Evolutionary conservation across 2,888 invertebrate genomes (phyloP).

Genomic region (Noctua janthe): DNA sequence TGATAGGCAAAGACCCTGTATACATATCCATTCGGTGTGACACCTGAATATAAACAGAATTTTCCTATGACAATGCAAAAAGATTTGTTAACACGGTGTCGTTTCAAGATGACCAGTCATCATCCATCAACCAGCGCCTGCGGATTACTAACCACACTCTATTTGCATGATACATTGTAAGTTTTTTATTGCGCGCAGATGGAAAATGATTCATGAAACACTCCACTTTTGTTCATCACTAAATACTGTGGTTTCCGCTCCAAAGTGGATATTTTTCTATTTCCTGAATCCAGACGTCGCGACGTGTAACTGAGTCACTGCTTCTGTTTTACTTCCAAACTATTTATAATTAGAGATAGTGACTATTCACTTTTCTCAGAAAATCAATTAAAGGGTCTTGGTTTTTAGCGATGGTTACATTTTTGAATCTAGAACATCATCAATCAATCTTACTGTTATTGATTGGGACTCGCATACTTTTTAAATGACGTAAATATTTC

Average conservation of each 20-base stretch:
- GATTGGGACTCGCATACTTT: neutral
- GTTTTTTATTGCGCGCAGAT: constrained; percentile 47
- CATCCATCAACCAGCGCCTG: neutral
- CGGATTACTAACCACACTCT: constrained; percentile 26
- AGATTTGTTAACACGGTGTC: constrained; percentile 4
- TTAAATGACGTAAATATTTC: neutral
- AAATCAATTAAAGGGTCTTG: neutral
- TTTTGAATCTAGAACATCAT: neutral
- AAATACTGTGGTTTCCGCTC: constrained; percentile 58
- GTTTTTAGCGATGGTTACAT: no score
- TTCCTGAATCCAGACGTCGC: constrained; percentile 55
- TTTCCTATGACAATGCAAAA: neutral
- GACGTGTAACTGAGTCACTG: constrained; percentile 45
- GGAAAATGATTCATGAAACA: constrained; percentile 56
- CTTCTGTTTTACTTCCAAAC: constrained; percentile 36
- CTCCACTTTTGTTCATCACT: constrained; percentile 42
- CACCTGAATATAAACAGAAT: neutral
- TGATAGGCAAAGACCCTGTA: neutral
- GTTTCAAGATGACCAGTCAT: neutral
- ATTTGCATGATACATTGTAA: constrained; percentile 51
- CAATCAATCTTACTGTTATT: neutral
- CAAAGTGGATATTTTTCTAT: constrained; percentile 54
- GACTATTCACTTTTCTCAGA: constrained; percentile 4
- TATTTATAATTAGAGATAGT: constrained; percentile 40
- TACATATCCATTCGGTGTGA: neutral